Percentiles rank a stretch among this genome's conserved stretches.
Conservation (phyloP, 2,888 invertebrate species). For the Meteorus colon region DNA sequence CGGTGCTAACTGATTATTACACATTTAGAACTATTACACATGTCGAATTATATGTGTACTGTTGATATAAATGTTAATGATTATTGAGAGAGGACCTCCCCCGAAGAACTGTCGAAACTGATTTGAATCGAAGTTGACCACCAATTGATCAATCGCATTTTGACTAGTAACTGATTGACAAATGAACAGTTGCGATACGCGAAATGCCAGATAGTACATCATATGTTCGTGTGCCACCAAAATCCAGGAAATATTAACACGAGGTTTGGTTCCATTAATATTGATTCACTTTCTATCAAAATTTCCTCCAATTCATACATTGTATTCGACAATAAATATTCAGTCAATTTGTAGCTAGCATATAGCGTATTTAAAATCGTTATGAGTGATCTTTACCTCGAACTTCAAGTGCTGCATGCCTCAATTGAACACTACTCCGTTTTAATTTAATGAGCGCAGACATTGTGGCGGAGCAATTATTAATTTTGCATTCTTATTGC, state of each 20-base stretch:
- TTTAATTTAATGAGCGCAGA: conserved; percentile 73
- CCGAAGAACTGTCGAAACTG: too few species aligned
- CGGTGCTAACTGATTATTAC: too few species aligned
- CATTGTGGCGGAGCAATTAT: conserved; percentile 58
- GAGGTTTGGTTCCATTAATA: neutral
- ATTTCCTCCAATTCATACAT: too few species aligned
- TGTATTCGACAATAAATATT: neutral
- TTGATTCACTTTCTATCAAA: too few species aligned
- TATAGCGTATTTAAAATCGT: neutral
- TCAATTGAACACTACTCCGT: conserved; percentile 76
- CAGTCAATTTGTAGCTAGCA: neutral
- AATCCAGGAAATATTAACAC: neutral
- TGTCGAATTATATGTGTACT: conserved; percentile 21
- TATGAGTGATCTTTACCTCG: conserved; percentile 70
- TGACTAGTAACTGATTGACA: too few species aligned
- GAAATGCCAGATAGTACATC: too few species aligned
- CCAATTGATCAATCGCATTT: too few species aligned
- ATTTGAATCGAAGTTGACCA: too few species aligned
- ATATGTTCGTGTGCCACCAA: too few species aligned
- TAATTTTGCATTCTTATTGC: conserved; percentile 44
- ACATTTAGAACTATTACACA: conserved; percentile 47
- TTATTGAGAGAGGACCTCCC: too few species aligned
- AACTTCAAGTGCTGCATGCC: conserved; percentile 76
- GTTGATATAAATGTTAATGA: neutral
- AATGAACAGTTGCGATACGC: too few species aligned